These are phyloP conservation scores for Scyliorhinus canicula DNA, from an alignment of 2,797 vertebrate species.

Conservation along the genomic window DNA sequence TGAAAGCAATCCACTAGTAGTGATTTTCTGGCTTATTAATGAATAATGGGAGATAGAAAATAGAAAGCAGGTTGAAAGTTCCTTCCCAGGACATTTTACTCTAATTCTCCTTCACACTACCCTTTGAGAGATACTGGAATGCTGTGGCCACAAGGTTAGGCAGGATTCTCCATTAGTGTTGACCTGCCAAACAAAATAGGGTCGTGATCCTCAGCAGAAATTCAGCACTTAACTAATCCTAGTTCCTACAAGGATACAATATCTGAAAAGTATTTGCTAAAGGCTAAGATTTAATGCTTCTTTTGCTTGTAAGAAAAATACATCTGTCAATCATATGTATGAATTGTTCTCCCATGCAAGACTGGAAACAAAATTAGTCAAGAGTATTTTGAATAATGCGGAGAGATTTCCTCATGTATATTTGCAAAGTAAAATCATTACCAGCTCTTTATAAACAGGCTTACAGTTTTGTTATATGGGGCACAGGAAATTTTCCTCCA, in stretches of 20 bases:
- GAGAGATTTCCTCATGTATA: neutral
- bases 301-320: constrained; percentile 32
- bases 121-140: constrained; percentile 53
- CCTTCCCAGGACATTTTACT: neutral
- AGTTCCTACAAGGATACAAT: constrained; percentile 49
- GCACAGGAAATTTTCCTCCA: neutral
- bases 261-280: constrained; percentile 57
- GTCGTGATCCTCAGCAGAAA: constrained; percentile 49
- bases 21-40: neutral
- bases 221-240: constrained; percentile 52
- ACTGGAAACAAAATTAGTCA: neutral
- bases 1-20: neutral
- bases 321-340: constrained; percentile 37
- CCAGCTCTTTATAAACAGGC: neutral
- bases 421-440: neutral
- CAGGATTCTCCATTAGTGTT: constrained; percentile 59
- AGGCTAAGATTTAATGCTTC: constrained; percentile 49
- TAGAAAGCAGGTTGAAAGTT: constrained; percentile 1
- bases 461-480: neutral
- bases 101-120: constrained; percentile 38
- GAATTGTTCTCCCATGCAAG: neutral
- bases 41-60: constrained; percentile 2
- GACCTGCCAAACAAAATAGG: constrained; percentile 57
- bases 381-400: neutral
- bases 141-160: constrained; percentile 57